phyloP scores from a whole-genome alignment of 1,140 invertebrate species.

The Scaptomyza hsui region DNA sequence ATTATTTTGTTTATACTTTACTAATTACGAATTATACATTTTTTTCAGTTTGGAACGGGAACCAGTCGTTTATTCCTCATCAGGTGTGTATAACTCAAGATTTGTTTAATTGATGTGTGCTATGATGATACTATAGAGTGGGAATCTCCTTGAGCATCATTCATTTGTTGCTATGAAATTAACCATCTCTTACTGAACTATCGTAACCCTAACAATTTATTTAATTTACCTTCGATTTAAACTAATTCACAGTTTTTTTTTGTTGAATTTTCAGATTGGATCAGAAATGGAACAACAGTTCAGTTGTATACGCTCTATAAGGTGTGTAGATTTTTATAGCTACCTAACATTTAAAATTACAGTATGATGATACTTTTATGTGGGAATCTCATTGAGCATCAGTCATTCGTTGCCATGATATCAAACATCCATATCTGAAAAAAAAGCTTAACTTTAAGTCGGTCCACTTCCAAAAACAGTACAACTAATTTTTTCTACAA shows the following conservation, averaged over 20 bases:
- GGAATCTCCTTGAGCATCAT: constrained; percentile 87
- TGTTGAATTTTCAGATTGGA: not conserved
- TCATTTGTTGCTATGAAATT: constrained; percentile 82
- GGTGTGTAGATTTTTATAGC: constrained; percentile 44
- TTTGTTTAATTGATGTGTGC: not conserved
- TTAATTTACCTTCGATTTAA: not conserved
- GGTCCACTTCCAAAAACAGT: not conserved
- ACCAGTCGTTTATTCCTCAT: not conserved
- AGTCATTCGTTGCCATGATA: constrained; percentile 83
- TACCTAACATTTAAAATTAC: not conserved
- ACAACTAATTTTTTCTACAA: constrained; percentile 25
- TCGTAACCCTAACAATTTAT: not conserved
- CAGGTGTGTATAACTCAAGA: constrained; percentile 49
- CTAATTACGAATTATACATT: too few species aligned
- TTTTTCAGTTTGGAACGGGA: constrained; percentile 27
- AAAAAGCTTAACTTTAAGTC: not conserved
- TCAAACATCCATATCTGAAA: constrained; percentile 56
- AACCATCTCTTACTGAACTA: constrained; percentile 56
- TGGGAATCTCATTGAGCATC: constrained; percentile 87
- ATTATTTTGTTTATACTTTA: not conserved
- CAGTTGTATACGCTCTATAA: not conserved
- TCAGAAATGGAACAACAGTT: not conserved
- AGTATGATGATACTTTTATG: constrained; percentile 71
- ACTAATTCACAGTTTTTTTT: not conserved
- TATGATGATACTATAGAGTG: constrained; percentile 81